Base-by-base conservation (phyloP, 2,113 vertebrate genomes). In the Malurus cyaneus region DNA sequence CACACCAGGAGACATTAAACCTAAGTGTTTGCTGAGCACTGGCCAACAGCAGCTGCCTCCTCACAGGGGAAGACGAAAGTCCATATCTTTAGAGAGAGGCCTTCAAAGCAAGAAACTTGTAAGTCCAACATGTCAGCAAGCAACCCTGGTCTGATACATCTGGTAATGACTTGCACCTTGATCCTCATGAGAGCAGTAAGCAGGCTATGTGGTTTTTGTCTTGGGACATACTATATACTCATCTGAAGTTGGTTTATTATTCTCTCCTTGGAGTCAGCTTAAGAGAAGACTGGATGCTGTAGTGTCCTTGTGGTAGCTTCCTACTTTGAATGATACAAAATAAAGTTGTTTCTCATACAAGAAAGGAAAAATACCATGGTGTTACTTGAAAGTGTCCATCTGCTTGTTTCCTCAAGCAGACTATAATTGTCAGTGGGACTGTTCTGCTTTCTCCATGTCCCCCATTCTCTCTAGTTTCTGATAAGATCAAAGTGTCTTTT, bases 1-100 rank as follows among this genome's bases (percentile, higher is more conserved):
- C 9, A 17, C 26, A 20, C 61, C n/a, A 86, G 67, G 49, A 66
- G 88, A 84, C 5, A 12, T 74, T 31, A 82, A 92, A 62, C 54
- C 15, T 21, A 54, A 49, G 17, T 13, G 36, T 39, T 81, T 86
- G 60, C 65, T 57, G 39, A 92, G 49, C 13, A 18, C 20, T 69
- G 61, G 42, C 31, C 88, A 90, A 36, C 61, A 42, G 41, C 69
- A 88, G 29, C 72, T 84, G 39, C 84, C 65, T 84, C 26, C 29
- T 46, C 70, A 54, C 91, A 86, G 79, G 90, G 20, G 66, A 86
- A 95, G 91, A 92, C 14, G 66, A 86, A 95, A 89, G 31, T 93
- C 95, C 54, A 87, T 0, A 50, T 97, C 96, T 54, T 87, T 92
- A 69, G 85, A 92, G 53, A 74, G 47, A 53, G 31, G 29, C 29